These are phyloP conservation scores for Holotrichia oblita DNA, from an alignment of 1,140 invertebrate genomes.

Conservation along the genomic window DNA sequence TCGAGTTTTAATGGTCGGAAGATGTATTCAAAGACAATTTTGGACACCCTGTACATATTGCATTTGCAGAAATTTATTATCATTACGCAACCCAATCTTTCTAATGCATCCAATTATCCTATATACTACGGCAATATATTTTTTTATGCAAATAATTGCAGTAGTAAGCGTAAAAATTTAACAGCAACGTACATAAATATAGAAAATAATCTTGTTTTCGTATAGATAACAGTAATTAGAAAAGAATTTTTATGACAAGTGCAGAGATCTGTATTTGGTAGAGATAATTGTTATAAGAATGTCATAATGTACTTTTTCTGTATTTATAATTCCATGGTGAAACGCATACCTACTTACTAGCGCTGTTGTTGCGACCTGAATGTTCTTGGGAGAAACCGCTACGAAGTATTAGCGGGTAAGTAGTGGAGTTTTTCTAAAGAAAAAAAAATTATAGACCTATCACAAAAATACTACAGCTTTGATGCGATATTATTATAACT, in stretches of 20 bases:
- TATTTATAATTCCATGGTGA: background rate
- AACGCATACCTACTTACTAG: slow-evolving; percentile 2
- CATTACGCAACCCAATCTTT: no score
- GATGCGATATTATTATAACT: background rate
- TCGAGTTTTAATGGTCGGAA: no score
- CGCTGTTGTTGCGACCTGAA: background rate
- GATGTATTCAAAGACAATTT: no score
- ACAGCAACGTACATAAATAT: no score
- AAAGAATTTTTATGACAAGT: background rate
- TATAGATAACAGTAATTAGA: background rate
- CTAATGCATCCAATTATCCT: no score
- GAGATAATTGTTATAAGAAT: background rate
- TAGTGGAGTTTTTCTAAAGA: background rate
- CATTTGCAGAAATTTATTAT: no score
- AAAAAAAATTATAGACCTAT: background rate
- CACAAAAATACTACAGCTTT: background rate
- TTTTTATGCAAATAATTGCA: no score
- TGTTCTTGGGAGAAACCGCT: background rate
- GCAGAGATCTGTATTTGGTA: background rate
- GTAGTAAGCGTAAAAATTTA: no score
- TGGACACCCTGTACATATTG: no score
- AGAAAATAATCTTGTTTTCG: background rate
- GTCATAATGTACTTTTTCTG: slow-evolving; percentile 1
- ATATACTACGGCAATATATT: no score
- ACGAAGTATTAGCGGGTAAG: background rate